Evolutionary conservation across 2,113 vertebrate species (phyloP).

Genomic region (Capreolus pygargus): DNA sequence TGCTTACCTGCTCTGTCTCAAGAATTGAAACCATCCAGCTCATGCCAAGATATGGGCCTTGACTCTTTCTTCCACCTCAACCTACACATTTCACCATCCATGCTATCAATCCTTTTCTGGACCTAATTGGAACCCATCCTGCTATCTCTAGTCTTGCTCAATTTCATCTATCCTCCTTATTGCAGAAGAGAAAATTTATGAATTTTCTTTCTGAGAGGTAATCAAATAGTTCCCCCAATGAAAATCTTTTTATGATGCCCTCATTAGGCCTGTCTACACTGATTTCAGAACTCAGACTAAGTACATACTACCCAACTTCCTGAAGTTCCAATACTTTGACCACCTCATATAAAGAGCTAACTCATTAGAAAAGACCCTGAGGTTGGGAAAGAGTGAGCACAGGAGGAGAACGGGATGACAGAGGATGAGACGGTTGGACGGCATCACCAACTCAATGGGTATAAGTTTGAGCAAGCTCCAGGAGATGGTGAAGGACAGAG

Average conservation of each 20-base stretch:
- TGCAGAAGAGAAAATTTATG: background rate
- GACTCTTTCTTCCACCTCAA: background rate
- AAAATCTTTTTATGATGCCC: background rate
- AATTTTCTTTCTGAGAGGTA: background rate
- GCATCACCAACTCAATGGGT: background rate
- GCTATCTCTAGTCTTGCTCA: background rate
- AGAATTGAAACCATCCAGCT: background rate
- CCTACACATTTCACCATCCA: background rate
- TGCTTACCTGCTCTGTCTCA: background rate
- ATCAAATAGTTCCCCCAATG: background rate
- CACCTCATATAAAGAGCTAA: background rate
- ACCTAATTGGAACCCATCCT: background rate
- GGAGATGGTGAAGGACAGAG: background rate
- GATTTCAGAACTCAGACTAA: background rate
- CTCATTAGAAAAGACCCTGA: background rate
- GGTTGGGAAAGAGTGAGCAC: background rate
- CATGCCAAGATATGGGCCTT: background rate
- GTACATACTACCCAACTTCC: background rate
- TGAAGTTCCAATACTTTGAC: background rate
- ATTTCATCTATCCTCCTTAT: background rate
- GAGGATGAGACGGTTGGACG: background rate
- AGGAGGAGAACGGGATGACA: background rate
- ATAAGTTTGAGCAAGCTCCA: background rate
- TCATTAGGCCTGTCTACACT: background rate
- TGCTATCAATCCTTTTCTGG: background rate